A percentile compares a stretch with the other conserved stretches of the same genome.
Evolutionary conservation across 2,797 vertebrate species (phyloP).

Genomic region (Xyrichtys novacula): DNA sequence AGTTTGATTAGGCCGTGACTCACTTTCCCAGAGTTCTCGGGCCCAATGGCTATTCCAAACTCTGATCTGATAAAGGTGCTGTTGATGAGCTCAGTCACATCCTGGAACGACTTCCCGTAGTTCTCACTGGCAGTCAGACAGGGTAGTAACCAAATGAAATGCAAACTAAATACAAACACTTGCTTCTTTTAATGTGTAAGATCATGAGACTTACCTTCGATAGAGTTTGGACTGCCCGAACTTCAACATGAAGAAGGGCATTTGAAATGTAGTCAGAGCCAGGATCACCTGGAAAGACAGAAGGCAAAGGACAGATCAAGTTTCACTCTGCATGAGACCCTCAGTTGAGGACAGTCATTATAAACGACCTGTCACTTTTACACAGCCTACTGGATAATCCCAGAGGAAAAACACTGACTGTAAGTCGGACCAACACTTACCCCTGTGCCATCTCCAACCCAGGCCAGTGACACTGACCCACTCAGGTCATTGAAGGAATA

Average conservation of each 20-base stretch:
- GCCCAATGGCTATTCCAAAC: conserved; percentile 93
- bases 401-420: background rate
- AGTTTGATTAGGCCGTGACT: conserved; percentile 40
- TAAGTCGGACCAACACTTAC: conserved; percentile 82
- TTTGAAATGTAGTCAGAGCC: conserved; percentile 92
- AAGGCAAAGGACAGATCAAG: conserved; percentile 21
- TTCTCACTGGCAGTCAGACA: conserved; percentile 86
- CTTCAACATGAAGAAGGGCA: conserved; percentile 90
- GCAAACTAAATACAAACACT: conserved; percentile 25
- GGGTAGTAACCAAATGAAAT: conserved; percentile 20
- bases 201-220: conserved; percentile 85
- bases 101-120: conserved; percentile 93
- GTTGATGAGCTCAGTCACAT: conserved; percentile 92
- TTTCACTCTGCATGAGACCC: conserved; percentile 7
- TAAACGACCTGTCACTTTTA: background rate
- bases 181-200: background rate
- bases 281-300: conserved; percentile 88
- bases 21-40: conserved; percentile 93
- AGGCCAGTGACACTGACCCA: conserved; percentile 92
- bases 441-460: conserved; percentile 95
- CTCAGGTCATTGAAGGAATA: conserved; percentile 90
- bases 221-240: conserved; percentile 94
- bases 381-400: conserved; percentile 2
- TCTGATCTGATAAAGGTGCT: conserved; percentile 94
- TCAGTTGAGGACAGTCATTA: conserved; percentile 18